Evolutionary conservation across 2,888 invertebrate species (phyloP), one percentile per base, ranked within the genome.

Genomic region (Gerris lacustris): DNA sequence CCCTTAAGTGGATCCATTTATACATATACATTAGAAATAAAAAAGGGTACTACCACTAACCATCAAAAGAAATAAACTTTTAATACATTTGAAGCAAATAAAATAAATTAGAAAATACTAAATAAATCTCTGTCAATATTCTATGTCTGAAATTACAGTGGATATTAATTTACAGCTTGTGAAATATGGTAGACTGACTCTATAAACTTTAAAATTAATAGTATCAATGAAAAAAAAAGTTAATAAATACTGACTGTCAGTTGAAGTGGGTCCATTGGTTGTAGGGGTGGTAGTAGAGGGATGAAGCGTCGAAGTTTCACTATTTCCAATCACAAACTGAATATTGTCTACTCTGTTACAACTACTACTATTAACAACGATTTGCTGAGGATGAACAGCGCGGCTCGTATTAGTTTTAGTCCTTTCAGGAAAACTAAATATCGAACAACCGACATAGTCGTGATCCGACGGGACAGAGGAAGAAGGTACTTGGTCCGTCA

Each of bases 211-310:
- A 31, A 31, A 31, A 31, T 31, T 31, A 31, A 31, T 31, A 31
- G 31, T 31, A 31, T 31, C 31, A 31, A 31, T 31, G 31, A 31
- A 31, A 31, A 31, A 31, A 4, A 31, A 31, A 31, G 1, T 31
- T 2, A 31, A 31, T 31, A 31, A 31, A 18, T 67, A 71, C 70
- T 66, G 66, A 73, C 73, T 68, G 71, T 73, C 73, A 71, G 64
- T 73, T 68, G 55, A 9, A 11, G 68, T 68, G 66, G 73, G 73
- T 66, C 73, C 73, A 64, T 73, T 73, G 18, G 67, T 44, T 9
- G 31, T 44, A 9, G 70, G 43, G 69, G 62, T 62, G 44, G 67
- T 67, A 15, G 15, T n/a, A 15, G 70, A 45, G 4, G 70, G 70
- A 47, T 70, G 70, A 15, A 70, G 67, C 45, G 67, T 55, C 15